phyloP scores from a whole-genome alignment of 2,797 vertebrate genomes.

The Pelodytes ibericus region DNA sequence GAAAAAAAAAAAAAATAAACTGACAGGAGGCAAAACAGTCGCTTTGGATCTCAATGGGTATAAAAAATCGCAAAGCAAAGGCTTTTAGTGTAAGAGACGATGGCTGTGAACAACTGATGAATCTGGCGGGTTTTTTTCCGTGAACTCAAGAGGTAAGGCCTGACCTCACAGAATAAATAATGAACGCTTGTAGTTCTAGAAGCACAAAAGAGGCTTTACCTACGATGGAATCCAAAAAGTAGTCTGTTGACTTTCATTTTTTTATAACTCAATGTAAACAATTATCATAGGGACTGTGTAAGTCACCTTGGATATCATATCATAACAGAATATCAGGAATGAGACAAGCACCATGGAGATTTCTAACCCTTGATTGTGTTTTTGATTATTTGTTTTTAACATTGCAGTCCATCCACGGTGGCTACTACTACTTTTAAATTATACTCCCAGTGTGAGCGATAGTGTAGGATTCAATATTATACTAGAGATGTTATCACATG shows the following conservation, averaged over 20 bases:
- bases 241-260: conserved; percentile 22
- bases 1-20: conserved; percentile 5
- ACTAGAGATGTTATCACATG: too few relatives aligned
- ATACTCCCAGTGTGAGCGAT: too few relatives aligned
- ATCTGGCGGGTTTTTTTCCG: conserved; percentile 16
- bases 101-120: conserved; percentile 35
- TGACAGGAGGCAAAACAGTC: conserved; percentile 13
- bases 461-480: too few relatives aligned
- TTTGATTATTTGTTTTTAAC: too few relatives aligned
- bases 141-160: conserved; percentile 20
- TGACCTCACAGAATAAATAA: conserved; percentile 39
- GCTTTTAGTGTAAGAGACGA: conserved; percentile 18
- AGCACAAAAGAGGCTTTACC: conserved; percentile 13
- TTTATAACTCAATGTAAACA: conserved; percentile 29
- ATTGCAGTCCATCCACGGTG: too few relatives aligned
- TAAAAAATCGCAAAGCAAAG: conserved; percentile 22
- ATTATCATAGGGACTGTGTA: too few relatives aligned
- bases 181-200: conserved; percentile 23
- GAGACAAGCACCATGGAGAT: too few relatives aligned
- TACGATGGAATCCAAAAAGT: conserved; percentile 19
- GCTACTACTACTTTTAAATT: too few relatives aligned
- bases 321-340: too few relatives aligned
- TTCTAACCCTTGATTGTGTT: too few relatives aligned
- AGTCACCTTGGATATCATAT: too few relatives aligned
- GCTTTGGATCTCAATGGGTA: conserved; percentile 24